Conservation (phyloP, 2,888 invertebrate genomes). For the Drosophila limbata region DNA sequence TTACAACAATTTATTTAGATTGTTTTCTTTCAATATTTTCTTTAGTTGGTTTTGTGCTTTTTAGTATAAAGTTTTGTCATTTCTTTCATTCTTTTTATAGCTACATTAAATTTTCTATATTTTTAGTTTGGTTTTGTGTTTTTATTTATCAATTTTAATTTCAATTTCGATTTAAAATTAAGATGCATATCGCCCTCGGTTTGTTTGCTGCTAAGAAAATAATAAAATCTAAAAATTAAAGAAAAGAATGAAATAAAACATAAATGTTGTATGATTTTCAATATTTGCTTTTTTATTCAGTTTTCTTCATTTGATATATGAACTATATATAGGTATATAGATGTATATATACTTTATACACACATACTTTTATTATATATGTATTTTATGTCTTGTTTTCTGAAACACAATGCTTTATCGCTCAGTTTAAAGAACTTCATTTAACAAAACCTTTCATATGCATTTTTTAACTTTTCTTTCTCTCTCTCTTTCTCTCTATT, state of each 20-base stretch:
- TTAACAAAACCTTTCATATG: constrained; percentile 29
- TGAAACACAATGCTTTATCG: constrained; percentile 64
- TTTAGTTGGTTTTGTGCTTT: constrained; percentile 37
- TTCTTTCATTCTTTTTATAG: constrained; percentile 46
- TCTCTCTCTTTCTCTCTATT: not conserved
- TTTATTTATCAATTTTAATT: constrained; percentile 35
- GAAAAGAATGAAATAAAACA: constrained; percentile 49
- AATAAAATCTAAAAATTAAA: constrained; percentile 19
- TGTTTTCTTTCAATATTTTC: constrained; percentile 25
- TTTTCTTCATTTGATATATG: constrained; percentile 59
- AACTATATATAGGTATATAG: constrained; percentile 54
- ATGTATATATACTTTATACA: constrained; percentile 50
- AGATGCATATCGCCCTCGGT: constrained; percentile 13
- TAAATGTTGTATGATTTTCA: constrained; percentile 49
- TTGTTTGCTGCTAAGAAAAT: constrained; percentile 32
- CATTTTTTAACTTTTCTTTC: constrained; percentile 15
- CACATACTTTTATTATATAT: constrained; percentile 37
- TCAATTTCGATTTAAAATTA: constrained; percentile 24
- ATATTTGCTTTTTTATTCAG: constrained; percentile 67
- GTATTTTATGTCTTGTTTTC: constrained; percentile 48
- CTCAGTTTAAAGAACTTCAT: constrained; percentile 41
- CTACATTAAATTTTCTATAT: constrained; percentile 73
- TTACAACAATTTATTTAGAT: constrained; percentile 45
- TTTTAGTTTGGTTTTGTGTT: constrained; percentile 55
- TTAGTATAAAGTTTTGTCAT: constrained; percentile 55